A percentile compares a stretch with the other conserved stretches of the same genome.
These are phyloP conservation scores for Panorpa germanica DNA, from an alignment of 2,888 invertebrate genomes.

Conservation along the genomic window DNA sequence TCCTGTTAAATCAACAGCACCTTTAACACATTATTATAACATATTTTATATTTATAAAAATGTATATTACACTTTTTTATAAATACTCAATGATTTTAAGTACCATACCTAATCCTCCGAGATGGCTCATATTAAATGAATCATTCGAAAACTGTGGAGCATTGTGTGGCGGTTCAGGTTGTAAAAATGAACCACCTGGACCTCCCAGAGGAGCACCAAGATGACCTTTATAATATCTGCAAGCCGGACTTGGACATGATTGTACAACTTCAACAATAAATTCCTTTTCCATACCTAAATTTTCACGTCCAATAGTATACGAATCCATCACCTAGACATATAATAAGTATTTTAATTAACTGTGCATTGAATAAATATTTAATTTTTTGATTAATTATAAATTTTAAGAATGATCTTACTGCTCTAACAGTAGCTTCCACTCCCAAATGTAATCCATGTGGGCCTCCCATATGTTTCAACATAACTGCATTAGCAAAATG, in stretches of 20 bases:
- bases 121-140: constrained; percentile 20
- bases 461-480: constrained; percentile 80
- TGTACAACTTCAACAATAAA: constrained; percentile 78
- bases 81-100: background rate
- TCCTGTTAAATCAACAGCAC: constrained; percentile 23
- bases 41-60: constrained; percentile 1
- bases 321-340: constrained; percentile 51
- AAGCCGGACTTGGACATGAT: constrained; percentile 74
- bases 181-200: no score
- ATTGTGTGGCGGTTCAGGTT: no score
- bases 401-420: constrained; percentile 35
- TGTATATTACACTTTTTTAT: background rate
- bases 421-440: constrained; percentile 71
- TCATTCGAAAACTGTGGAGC: constrained; percentile 24
- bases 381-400: constrained; percentile 1
- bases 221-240: constrained; percentile 73
- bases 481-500: constrained; percentile 83
- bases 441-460: constrained; percentile 67
- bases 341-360: constrained; percentile 2
- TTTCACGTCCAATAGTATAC: constrained; percentile 64
- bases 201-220: constrained; percentile 38
- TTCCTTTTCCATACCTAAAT: constrained; percentile 79
- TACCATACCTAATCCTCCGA: no score
- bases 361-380: constrained; percentile 5
- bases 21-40: constrained; percentile 9